phyloP scores from a whole-genome alignment of 1,140 invertebrate species.

The Riptortus pedestris region DNA sequence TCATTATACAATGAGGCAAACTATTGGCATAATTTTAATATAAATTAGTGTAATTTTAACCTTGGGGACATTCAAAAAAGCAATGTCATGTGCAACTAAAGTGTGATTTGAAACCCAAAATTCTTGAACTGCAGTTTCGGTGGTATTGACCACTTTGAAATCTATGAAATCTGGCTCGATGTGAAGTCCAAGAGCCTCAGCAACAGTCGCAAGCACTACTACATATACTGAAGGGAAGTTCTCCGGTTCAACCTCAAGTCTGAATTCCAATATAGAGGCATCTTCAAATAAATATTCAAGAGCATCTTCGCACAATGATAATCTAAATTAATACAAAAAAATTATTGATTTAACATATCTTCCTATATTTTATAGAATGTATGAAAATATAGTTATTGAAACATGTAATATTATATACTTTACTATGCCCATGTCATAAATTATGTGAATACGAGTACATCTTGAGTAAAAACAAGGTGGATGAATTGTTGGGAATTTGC shows the following conservation, averaged over 20 bases:
- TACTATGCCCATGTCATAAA: no score
- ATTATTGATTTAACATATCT: no score
- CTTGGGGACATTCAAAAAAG: slow-evolving; percentile 22
- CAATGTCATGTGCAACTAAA: slow-evolving; percentile 5
- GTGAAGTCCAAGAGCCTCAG: neutral
- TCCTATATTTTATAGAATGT: no score
- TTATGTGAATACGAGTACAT: no score
- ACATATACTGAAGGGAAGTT: neutral
- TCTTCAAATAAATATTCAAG: slow-evolving; percentile 11
- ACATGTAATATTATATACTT: no score
- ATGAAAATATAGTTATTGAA: no score
- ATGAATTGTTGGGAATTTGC: no score
- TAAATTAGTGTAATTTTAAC: neutral
- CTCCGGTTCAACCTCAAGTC: neutral
- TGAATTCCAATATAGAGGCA: slow-evolving; percentile 18
- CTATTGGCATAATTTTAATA: no score
- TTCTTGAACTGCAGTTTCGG: slow-evolving; percentile 1
- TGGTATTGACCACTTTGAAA: slow-evolving; percentile 21
- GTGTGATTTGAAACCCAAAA: slow-evolving; percentile 21
- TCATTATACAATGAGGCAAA: no score
- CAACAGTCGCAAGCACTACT: neutral
- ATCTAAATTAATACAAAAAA: no score
- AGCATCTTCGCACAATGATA: slow-evolving; percentile 14
- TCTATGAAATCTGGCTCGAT: slow-evolving; percentile 8
- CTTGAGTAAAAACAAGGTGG: no score